Evolutionary conservation across 2,797 vertebrate genomes (phyloP).

Genomic region (Cryptoblepharus egeriae): DNA sequence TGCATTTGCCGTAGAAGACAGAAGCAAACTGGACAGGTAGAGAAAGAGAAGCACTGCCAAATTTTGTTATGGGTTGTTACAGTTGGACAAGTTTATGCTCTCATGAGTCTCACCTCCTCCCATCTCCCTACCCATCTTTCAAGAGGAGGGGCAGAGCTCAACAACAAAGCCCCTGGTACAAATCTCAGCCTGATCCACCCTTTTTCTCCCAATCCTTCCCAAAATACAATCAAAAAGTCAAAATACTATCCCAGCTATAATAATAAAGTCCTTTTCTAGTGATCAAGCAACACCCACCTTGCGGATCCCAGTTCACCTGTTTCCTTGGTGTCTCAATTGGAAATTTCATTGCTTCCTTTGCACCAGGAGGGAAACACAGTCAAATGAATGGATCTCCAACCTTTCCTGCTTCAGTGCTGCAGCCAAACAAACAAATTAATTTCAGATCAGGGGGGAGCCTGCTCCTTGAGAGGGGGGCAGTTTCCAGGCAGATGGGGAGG

Average conservation of each 20-base stretch:
- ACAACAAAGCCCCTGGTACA: conserved; percentile 52
- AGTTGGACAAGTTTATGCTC: conserved; percentile 63
- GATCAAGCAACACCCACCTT: conserved; percentile 87
- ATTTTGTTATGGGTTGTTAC: conserved; percentile 45
- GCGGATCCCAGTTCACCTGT: conserved; percentile 97
- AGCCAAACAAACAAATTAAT: conserved; percentile 76
- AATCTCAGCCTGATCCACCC: conserved; percentile 47
- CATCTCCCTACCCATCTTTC: conserved; percentile 52
- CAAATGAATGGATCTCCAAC: conserved; percentile 70
- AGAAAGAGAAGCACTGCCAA: background rate
- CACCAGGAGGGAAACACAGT: conserved; percentile 71
- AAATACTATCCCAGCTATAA: conserved; percentile 46
- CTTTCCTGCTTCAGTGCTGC: conserved; percentile 68
- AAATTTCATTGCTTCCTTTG: conserved; percentile 95
- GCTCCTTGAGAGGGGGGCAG: conserved; percentile 62
- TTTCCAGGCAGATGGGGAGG: conserved; percentile 61
- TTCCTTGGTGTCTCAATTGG: conserved; percentile 96
- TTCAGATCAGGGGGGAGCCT: conserved; percentile 63
- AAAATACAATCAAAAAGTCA: no score
- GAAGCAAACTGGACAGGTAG: conserved; percentile 12
- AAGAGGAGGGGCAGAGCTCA: conserved; percentile 48
- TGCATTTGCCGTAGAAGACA: conserved; percentile 20
- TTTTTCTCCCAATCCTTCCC: conserved; percentile 34
- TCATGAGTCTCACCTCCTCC: conserved; percentile 56
- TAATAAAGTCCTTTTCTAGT: background rate